phyloP scores from a whole-genome alignment of 2,797 vertebrate genomes.

The Sebastes nivosus region DNA sequence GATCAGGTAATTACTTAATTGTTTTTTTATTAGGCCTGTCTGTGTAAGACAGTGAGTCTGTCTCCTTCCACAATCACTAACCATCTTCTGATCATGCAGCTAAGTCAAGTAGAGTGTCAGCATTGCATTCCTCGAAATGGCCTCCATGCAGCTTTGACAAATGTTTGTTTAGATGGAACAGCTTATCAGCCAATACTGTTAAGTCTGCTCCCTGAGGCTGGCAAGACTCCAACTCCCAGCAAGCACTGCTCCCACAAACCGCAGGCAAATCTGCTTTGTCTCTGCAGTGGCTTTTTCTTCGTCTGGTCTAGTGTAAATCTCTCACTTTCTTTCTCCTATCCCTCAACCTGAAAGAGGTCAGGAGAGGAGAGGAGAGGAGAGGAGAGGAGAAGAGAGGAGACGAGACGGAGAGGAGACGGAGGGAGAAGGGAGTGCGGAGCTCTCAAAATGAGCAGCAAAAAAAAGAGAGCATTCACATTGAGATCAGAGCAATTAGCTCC shows the following conservation, averaged over 20 bases:
- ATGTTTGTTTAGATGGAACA: constrained; percentile 51
- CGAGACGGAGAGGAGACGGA: not conserved
- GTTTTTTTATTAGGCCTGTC: not conserved
- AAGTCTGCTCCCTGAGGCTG: constrained; percentile 23
- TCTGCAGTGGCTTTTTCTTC: constrained; percentile 33
- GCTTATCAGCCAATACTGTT: constrained; percentile 45
- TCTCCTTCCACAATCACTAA: constrained; percentile 1
- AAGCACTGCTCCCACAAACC: constrained; percentile 39
- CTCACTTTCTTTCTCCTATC: constrained; percentile 25
- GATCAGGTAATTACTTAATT: constrained; percentile 40
- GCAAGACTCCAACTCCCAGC: constrained; percentile 55
- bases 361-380: not conserved
- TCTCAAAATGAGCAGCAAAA: constrained; percentile 41
- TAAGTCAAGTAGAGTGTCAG: not conserved
- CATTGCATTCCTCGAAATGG: constrained; percentile 21
- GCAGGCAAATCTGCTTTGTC: constrained; percentile 53
- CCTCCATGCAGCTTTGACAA: constrained; percentile 46
- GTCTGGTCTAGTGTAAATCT: constrained; percentile 22
- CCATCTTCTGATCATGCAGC: not conserved
- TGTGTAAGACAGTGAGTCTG: not conserved
- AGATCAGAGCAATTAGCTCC: constrained; percentile 61
- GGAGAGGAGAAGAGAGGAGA: not conserved
- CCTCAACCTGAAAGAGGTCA: constrained; percentile 10
- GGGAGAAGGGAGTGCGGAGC: not conserved
- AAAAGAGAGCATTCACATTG: constrained; percentile 38